Percentiles rank a stretch among this genome's conserved stretches.
These are phyloP conservation scores for Drosophila recens DNA, from an alignment of 2,888 invertebrate species.

Conservation along the genomic window DNA sequence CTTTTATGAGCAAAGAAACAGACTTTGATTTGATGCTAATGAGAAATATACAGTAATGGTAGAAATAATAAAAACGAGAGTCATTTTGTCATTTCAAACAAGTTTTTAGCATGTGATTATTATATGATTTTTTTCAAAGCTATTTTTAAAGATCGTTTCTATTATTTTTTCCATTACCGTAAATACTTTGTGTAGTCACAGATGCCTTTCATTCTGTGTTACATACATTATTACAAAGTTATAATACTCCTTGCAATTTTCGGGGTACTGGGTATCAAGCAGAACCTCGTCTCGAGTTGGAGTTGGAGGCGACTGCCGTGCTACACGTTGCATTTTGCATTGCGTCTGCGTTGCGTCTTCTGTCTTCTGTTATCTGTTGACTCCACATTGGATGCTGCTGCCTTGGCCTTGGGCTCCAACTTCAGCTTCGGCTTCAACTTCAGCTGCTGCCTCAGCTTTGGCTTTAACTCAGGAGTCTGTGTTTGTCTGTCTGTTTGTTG, in stretches of 20 bases:
- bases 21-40: too few species aligned
- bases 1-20: too few species aligned
- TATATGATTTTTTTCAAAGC: too few species aligned
- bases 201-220: too few species aligned
- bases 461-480: not conserved
- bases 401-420: constrained; percentile 64
- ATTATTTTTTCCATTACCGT: too few species aligned
- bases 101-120: too few species aligned
- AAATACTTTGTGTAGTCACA: too few species aligned
- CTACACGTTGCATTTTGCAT: constrained; percentile 59
- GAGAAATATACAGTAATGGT: too few species aligned
- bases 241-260: not conserved
- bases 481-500: constrained; percentile 33
- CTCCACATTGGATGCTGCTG: constrained; percentile 32
- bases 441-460: constrained; percentile 14
- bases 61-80: too few species aligned
- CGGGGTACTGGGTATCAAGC: constrained; percentile 5
- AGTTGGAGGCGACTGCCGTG: constrained; percentile 63
- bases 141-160: too few species aligned
- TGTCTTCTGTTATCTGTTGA: constrained; percentile 44
- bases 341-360: constrained; percentile 20
- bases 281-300: constrained; percentile 35
- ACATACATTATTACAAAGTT: not conserved
- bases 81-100: too few species aligned
- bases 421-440: constrained; percentile 21